Evolutionary conservation across 2,113 vertebrate species (phyloP).

Genomic region (Lepus americanus): DNA sequence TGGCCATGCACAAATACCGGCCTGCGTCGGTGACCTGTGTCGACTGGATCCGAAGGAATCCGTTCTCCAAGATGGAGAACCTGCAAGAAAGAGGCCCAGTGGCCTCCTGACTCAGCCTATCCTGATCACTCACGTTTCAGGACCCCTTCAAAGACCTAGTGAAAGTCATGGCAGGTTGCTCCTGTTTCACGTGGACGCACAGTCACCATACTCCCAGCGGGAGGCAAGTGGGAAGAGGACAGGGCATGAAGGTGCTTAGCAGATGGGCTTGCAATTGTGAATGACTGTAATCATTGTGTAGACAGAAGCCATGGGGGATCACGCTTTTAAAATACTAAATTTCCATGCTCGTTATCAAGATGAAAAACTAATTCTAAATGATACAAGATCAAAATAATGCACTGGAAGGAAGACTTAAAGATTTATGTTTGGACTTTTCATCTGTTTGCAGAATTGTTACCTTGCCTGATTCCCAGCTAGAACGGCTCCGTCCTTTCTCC

Average conservation of each 20-base stretch:
- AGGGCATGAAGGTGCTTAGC: not conserved
- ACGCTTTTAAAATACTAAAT: not conserved
- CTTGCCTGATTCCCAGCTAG: slow-evolving; percentile 90
- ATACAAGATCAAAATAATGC: not conserved
- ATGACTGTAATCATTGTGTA: not conserved
- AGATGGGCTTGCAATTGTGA: not conserved
- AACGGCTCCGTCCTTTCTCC: slow-evolving; percentile 96
- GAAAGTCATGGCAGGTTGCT: not conserved
- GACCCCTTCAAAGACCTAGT: accelerated
- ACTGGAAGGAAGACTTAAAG: not conserved
- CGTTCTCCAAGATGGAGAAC: slow-evolving; percentile 90
- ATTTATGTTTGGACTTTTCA: not conserved
- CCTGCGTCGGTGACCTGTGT: slow-evolving; percentile 93
- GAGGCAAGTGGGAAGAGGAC: not conserved
- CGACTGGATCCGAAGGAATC: slow-evolving; percentile 92
- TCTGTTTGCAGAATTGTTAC: slow-evolving; percentile 78
- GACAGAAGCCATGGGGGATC: not conserved
- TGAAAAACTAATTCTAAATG: slow-evolving; percentile 12
- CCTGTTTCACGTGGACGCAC: not conserved
- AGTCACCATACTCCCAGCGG: not conserved
- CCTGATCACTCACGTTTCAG: not conserved
- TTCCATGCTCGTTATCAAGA: not conserved
- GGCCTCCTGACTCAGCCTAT: not conserved
- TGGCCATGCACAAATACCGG: slow-evolving; percentile 95
- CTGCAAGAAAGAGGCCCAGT: slow-evolving; percentile 85